Evolutionary conservation across 2,888 invertebrate species (phyloP).

Genomic region (Stenchaetothrips biformis): DNA sequence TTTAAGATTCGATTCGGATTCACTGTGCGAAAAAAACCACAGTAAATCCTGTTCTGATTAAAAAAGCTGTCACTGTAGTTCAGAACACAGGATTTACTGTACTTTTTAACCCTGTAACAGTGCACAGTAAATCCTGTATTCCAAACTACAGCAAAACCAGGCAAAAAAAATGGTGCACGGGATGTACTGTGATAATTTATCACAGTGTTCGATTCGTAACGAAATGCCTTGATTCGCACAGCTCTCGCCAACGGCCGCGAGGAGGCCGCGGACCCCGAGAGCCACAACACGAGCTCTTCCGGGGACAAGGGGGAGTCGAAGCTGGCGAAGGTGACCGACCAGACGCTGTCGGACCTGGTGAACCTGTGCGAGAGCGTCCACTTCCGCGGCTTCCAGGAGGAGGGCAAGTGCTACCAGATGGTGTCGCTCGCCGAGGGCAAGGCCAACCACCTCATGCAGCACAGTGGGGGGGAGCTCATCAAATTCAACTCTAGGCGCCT

Average conservation of each 20-base stretch:
- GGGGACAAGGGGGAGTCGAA: background rate
- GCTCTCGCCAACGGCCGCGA: background rate
- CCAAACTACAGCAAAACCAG: too few species aligned
- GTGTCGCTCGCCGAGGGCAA: conserved; percentile 51
- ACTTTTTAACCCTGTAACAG: too few species aligned
- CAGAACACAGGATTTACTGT: too few species aligned
- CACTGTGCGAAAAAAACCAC: too few species aligned
- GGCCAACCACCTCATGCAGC: conserved; percentile 45
- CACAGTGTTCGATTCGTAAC: too few species aligned
- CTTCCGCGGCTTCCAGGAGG: conserved; percentile 44
- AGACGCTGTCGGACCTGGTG: conserved; percentile 45
- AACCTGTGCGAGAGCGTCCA: conserved; percentile 45
- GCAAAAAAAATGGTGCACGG: too few species aligned
- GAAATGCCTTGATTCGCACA: too few species aligned
- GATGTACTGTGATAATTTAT: too few species aligned
- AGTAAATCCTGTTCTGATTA: too few species aligned
- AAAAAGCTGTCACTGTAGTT: too few species aligned
- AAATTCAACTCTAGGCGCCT: conserved; percentile 47
- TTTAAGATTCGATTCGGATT: conserved; percentile 39
- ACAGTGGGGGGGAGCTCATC: conserved; percentile 44
- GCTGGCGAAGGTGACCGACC: conserved; percentile 34
- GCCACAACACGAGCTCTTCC: background rate
- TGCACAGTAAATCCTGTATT: too few species aligned
- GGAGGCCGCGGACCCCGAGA: background rate
- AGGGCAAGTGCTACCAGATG: conserved; percentile 48